Evolutionary conservation across 1,140 invertebrate species (phyloP).

Genomic region (Lepidurus couesii): DNA sequence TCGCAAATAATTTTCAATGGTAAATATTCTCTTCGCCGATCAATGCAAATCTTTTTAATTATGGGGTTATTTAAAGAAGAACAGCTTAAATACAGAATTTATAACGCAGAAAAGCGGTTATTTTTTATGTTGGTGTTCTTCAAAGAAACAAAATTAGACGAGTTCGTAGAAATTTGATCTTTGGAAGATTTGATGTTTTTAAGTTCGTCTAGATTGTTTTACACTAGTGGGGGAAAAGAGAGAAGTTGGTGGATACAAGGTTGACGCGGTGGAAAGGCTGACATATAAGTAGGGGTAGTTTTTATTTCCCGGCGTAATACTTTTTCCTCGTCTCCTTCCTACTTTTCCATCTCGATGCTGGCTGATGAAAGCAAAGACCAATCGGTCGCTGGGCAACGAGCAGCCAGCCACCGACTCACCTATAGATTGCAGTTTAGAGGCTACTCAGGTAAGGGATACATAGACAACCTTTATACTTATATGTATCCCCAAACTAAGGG

Average conservation of each 20-base stretch:
- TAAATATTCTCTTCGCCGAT: no score
- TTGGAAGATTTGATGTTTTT: neutral
- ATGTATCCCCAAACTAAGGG: no score
- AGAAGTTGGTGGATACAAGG: no score
- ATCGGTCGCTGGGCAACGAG: slow-evolving; percentile 7
- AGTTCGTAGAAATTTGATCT: neutral
- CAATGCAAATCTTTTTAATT: neutral
- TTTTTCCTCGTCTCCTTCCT: slow-evolving; percentile 15
- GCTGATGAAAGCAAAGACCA: slow-evolving; percentile 15
- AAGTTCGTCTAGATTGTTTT: neutral
- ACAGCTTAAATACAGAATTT: neutral
- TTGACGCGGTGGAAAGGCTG: neutral
- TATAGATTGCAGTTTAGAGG: slow-evolving; percentile 9
- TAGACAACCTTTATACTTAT: neutral
- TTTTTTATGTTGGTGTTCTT: neutral
- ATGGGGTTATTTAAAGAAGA: neutral
- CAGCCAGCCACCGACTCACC: slow-evolving; percentile 12
- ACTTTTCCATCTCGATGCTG: slow-evolving; percentile 14
- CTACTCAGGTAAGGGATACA: slow-evolving; percentile 17
- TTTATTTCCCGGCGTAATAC: neutral
- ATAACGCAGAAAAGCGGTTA: neutral
- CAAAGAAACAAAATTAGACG: neutral
- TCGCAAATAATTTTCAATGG: neutral
- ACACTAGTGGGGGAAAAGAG: no score
- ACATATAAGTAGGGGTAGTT: slow-evolving; percentile 10